A percentile compares a stretch with the other conserved stretches of the same genome.
phyloP scores from a whole-genome alignment of 1,140 invertebrate genomes.

The Drosophila asahinai region DNA sequence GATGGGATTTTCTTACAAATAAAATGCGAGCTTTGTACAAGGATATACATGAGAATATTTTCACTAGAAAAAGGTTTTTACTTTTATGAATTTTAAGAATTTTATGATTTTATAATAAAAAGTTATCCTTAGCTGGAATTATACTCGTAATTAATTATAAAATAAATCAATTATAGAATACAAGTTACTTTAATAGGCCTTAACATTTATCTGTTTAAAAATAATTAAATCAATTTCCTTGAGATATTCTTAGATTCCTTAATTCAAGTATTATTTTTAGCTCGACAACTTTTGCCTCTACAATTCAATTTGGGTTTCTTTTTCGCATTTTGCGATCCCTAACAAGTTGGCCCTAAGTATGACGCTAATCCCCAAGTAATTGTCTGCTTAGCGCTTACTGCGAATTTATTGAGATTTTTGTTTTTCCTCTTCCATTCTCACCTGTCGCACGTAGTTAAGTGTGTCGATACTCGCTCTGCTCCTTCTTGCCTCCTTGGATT shows the following conservation, averaged over 20 bases:
- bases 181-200: too few relatives aligned
- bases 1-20: neutral
- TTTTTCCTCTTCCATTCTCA: constrained; percentile 46
- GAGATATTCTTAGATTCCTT: neutral
- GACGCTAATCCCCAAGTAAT: constrained; percentile 78
- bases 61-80: neutral
- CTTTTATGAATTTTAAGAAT: neutral
- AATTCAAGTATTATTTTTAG: neutral
- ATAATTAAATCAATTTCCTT: neutral
- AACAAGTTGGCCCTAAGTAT: constrained; percentile 37
- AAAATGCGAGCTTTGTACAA: neutral
- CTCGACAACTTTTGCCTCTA: neutral
- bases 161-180: too few relatives aligned
- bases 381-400: constrained; percentile 73
- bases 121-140: too few relatives aligned
- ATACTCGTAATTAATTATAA: too few relatives aligned
- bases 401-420: constrained; percentile 77
- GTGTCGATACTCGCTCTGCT: constrained; percentile 32
- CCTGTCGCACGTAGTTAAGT: constrained; percentile 69
- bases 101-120: too few relatives aligned
- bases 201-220: too few relatives aligned
- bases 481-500: constrained; percentile 15
- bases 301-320: neutral
- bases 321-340: constrained; percentile 11
- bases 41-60: neutral